phyloP scores from a whole-genome alignment of 2,888 invertebrate genomes.

The Stomorhina lunata region DNA sequence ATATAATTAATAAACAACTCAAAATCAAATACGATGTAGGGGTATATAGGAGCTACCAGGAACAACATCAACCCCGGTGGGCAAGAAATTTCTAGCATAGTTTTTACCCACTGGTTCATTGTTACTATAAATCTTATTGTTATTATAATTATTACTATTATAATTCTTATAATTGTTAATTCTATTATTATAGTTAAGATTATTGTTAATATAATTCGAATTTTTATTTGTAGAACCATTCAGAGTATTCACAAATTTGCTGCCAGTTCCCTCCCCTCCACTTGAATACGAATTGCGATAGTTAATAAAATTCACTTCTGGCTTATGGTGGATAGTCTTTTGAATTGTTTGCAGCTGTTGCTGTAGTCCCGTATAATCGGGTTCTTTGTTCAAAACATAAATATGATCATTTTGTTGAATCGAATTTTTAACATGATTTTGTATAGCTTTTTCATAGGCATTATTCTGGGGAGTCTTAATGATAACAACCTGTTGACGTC shows the following conservation, averaged over 20 bases:
- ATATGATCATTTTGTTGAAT: slow-evolving; percentile 62
- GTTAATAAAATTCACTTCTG: slow-evolving; percentile 68
- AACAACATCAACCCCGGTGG: slow-evolving; percentile 74
- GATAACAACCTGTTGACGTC: slow-evolving; percentile 62
- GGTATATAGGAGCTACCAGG: slow-evolving; percentile 77
- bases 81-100: slow-evolving; percentile 74
- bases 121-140: no score
- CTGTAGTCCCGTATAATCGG: slow-evolving; percentile 43
- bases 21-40: no score
- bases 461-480: slow-evolving; percentile 65
- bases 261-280: no score
- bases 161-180: no score
- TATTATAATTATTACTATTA: no score
- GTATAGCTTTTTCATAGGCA: slow-evolving; percentile 44
- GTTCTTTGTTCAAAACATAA: slow-evolving; percentile 67
- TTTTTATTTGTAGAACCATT: no score
- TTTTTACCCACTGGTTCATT: slow-evolving; percentile 71
- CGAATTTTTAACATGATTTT: slow-evolving; percentile 50
- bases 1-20: neutral
- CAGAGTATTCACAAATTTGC: no score
- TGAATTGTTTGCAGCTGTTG: slow-evolving; percentile 44
- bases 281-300: no score
- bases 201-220: no score
- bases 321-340: slow-evolving; percentile 43
- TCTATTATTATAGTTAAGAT: no score